phyloP scores from a whole-genome alignment of 2,888 invertebrate species.

The Boloria selene region DNA sequence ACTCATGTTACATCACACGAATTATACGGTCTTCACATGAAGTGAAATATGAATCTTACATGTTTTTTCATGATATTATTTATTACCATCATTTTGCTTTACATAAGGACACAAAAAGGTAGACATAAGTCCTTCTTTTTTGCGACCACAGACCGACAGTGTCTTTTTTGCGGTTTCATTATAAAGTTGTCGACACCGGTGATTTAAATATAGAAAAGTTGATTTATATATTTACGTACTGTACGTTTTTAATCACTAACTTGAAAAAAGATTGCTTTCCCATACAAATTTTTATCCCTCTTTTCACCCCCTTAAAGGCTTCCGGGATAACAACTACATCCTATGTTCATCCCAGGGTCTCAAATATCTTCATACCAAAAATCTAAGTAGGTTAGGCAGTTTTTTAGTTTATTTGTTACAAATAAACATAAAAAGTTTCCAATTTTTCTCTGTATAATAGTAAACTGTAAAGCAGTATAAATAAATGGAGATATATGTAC shows the following conservation, averaged over 20 bases:
- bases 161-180: constrained; percentile 26
- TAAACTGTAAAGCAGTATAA: too few species aligned
- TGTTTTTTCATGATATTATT: constrained; percentile 17
- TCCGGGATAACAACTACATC: too few species aligned
- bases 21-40: constrained; percentile 13
- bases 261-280: too few species aligned
- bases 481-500: background rate
- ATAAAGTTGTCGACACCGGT: constrained; percentile 24
- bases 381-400: too few species aligned
- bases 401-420: too few species aligned
- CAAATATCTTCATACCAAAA: too few species aligned
- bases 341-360: too few species aligned
- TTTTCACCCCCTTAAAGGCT: too few species aligned
- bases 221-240: background rate
- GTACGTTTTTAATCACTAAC: too few species aligned
- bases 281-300: too few species aligned
- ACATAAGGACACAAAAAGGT: constrained; percentile 8
- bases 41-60: constrained; percentile 4
- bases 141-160: constrained; percentile 18
- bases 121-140: constrained; percentile 17
- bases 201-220: constrained; percentile 20
- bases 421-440: too few species aligned
- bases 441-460: too few species aligned
- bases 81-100: constrained; percentile 20
- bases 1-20: constrained; percentile 13